Base-by-base conservation (phyloP, 2,888 invertebrate species). In the Dasypolia templi region DNA sequence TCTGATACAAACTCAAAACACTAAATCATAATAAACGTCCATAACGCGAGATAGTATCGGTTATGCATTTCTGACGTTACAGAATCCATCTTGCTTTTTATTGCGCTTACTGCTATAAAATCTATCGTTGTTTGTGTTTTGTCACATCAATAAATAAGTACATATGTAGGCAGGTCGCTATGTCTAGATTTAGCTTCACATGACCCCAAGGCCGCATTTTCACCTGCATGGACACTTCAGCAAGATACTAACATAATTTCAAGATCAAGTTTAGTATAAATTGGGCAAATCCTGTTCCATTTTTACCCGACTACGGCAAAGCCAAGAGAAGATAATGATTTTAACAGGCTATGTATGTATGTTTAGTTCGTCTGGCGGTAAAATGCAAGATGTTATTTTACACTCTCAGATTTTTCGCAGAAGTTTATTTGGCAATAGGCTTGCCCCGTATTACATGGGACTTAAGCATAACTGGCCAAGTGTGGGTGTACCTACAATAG, bases 1-100 rank as follows among this genome's bases (percentile, higher is more conserved):
- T 51, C 19, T 29, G 32, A 32, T 56, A 76, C 22, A 76, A 75
- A 49, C n/a, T 29, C 51, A 61, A 72, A 72, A 73, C 51, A 51
- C 61, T 74, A 73, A 73, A 53, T 46, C 46, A 44, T n/a, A 61
- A 51, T 46, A 26, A n/a, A 55, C n/a, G 26, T 49, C 55, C 49
- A 62, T 49, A 49, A 32, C 55, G 7, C 19, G 19, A 42, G 72
- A 58, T 58, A 56, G 26, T 29, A 49, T 71, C 44, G 32, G 29
- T 56, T 53, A 46, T 79, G 49, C 35, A 49, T 56, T 22, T n/a
- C 14, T 63, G 76, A 71, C 56, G 72, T 79, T 56, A 79, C 44
- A 51, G 44, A 58, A 63, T 39, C 44, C 62, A 79, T 71, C 9
- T 70, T 44, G 56, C 4, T 49, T 55, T 78, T 58, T 58, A 71